Base-by-base conservation (phyloP, 1,140 invertebrate species). In the Ganaspis sp. region DNA sequence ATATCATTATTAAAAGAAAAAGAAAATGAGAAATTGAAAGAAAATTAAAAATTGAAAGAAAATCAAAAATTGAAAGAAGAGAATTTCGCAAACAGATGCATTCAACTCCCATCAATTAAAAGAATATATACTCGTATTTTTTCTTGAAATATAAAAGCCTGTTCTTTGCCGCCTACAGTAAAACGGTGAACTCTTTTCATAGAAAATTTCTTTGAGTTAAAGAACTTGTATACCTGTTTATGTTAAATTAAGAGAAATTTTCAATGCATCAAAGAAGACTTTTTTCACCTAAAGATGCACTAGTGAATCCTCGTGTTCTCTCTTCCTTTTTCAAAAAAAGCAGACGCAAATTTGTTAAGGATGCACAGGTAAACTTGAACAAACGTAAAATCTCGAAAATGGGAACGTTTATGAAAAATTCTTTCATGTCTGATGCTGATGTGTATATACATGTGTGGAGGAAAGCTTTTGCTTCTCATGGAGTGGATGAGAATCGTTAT, bases 401-500 rank as follows among this genome's bases (percentile, higher is more conserved):
- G 29, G 2, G 29, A 34, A 6, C 29, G 29, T 34, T 34, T 34
- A 34, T 34, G 29, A 34, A 34, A 34, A 34, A 34, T 34, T 34
- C 29, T 34, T 34, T 34, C 29, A 34, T 15, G 42, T 15, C 4
- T 45, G n/a, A 45, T 45, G 12, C n/a, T 45, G 42, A n/a, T 45
- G 11, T 45, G 11, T 45, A 9, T 1, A 45, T 38, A 38, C 11
- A 54, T 54, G 8, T 26, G 15, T 29, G 23, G 23, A 64, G 21
- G 54, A 26, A 64, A 64, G 54, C 21, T 64, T 64, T 23, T 26
- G 54, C 21, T 26, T 21, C 23, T 23, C 9, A 6, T 8, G 5
- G 54, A 64, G 54, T 64, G 74, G 78, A 77, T 74, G 73, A 78
- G 77, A 81, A 77, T 79, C 75, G 77, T 83, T 82, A 83, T 78